Base-by-base conservation (phyloP, 2,113 vertebrate species). In the Lonchura striata region DNA sequence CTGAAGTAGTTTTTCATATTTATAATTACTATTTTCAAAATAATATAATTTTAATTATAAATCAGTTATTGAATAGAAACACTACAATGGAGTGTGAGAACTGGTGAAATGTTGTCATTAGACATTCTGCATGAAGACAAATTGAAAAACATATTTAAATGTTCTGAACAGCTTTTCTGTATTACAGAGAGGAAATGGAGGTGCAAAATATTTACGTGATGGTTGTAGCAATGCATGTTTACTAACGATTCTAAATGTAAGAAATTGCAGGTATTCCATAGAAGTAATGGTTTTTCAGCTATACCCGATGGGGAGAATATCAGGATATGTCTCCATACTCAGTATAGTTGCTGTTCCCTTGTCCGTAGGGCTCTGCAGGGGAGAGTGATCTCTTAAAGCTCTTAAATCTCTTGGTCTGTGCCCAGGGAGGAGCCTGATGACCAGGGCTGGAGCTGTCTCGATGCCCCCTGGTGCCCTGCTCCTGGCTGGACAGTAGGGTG, bases 361-460 rank as follows among this genome's bases (percentile, higher is more conserved):
- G 0, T 13, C 54, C 5, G 9, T 9, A 27, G 44, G 28, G 30
- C 21, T 70, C 39, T 71, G 37, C 30, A 53, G 69, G 72, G 39
- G 76, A 54, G 57, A 25, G 11, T 31, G 20, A 31, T 70, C 35
- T 6, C 39, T 78, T 46, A 31, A 41, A 30, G 50, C 27, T 54
- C 41, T n/a, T 46, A 31, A 41, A 30, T 54, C 27, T 54, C 41
- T n/a, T 39, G 39, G 7, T 44, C 35, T 2, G 3, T 72, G 28
- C 27, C 24, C 31, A 41, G 24, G 13, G 42, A 44, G 15, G 10
- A 91, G 50, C 31, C 19, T 12, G 25, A 7, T 86, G 28, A 31
- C 21, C 0, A 0, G 39, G 23, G 2, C 72, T 64, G 68, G 39
- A 27, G 27, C 64, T 84, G 63, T 23, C 13, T 46, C 0, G 0